A percentile compares a stretch with the other conserved stretches of the same genome.
Conservation (phyloP, 2,888 invertebrate genomes). For the Glyphotaelius pellucidus region DNA sequence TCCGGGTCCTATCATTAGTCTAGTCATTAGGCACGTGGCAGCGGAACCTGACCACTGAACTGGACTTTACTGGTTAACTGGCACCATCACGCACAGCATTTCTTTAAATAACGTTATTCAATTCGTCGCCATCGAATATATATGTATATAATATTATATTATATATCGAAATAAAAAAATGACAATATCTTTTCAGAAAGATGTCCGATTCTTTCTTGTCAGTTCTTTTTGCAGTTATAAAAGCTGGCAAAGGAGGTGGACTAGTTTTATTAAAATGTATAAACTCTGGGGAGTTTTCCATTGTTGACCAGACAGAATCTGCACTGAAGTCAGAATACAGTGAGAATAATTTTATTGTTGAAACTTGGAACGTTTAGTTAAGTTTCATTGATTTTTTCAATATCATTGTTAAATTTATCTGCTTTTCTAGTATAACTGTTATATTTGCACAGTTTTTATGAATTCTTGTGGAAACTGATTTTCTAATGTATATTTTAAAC, state of each 20-base stretch:
- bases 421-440: constrained; percentile 24
- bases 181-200: constrained; percentile 28
- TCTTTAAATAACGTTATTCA: not conserved
- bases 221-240: not conserved
- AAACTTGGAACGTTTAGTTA: not conserved
- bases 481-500: constrained; percentile 21
- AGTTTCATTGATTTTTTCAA: constrained; percentile 6
- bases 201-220: not conserved
- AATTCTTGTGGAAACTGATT: constrained; percentile 19
- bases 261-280: not conserved
- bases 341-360: not conserved
- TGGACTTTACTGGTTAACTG: not conserved
- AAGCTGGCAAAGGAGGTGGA: not conserved
- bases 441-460: constrained; percentile 30
- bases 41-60: not conserved
- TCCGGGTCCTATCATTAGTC: not conserved
- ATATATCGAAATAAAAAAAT: constrained; percentile 15
- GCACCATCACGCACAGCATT: not conserved
- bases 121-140: not conserved
- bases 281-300: not conserved
- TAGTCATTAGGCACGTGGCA: not conserved
- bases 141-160: not conserved
- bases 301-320: not conserved
- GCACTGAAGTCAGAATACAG: not conserved
- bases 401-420: constrained; percentile 10